These are phyloP conservation scores for Poecilia picta DNA, from an alignment of 2,797 vertebrate genomes.

Conservation along the genomic window DNA sequence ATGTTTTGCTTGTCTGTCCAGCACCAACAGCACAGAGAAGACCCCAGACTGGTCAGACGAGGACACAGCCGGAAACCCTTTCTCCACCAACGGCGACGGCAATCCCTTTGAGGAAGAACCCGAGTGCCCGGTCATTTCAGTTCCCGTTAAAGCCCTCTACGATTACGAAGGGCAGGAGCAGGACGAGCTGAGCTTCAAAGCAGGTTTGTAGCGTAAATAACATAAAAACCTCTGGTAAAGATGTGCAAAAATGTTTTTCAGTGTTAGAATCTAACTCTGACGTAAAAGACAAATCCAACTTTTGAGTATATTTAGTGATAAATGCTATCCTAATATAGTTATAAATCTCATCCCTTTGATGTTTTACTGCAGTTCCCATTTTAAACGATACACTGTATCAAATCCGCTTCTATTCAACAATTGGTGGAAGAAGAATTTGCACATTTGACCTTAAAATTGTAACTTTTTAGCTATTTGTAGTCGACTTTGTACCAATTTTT, in stretches of 20 bases:
- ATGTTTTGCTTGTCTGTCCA: slow-evolving; percentile 63
- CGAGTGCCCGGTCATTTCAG: slow-evolving; percentile 78
- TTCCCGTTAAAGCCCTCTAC: slow-evolving; percentile 91
- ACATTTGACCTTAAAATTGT: neutral
- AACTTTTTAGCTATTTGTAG: neutral
- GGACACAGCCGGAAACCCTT: slow-evolving; percentile 89
- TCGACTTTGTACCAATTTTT: neutral
- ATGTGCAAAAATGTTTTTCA: neutral
- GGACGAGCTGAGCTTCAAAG: slow-evolving; percentile 97
- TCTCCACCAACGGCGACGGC: slow-evolving; percentile 88
- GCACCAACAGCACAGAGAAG: slow-evolving; percentile 90
- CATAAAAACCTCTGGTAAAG: neutral
- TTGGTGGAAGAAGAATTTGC: neutral
- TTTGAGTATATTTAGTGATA: neutral
- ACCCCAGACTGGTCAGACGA: slow-evolving; percentile 93
- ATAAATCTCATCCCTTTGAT: neutral
- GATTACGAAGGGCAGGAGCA: slow-evolving; percentile 98
- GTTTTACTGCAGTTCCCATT: neutral
- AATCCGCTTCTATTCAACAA: neutral
- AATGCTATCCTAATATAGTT: neutral
- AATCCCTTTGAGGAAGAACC: slow-evolving; percentile 95
- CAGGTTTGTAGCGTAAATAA: slow-evolving; percentile 76
- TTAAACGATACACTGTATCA: neutral
- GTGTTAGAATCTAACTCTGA: neutral
- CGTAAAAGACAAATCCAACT: neutral